phyloP scores from a whole-genome alignment of 2,113 vertebrate species.

The Ursus arctos region DNA sequence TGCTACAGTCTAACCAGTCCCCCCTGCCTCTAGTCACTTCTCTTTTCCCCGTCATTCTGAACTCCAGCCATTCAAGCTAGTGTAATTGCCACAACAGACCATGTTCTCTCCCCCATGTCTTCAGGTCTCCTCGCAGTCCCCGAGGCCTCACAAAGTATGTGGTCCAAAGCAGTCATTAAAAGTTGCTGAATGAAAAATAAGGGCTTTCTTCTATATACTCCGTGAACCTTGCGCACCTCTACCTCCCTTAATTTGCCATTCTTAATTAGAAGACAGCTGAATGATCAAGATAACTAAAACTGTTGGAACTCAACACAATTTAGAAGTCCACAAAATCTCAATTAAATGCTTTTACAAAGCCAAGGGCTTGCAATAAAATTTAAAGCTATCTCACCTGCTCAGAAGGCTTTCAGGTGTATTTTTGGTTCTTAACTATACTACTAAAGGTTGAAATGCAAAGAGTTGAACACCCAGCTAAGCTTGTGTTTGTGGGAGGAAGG shows the following conservation, averaged over 20 bases:
- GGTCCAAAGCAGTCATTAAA: background rate
- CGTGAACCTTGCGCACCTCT: background rate
- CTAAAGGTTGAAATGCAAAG: background rate
- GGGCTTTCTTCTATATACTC: background rate
- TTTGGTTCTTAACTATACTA: background rate
- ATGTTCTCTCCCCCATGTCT: background rate
- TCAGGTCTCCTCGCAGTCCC: background rate
- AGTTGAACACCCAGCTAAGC: background rate
- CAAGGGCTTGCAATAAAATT: background rate
- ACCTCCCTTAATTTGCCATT: background rate
- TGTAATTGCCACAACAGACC: background rate
- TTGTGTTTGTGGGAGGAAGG: background rate
- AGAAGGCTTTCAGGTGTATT: background rate
- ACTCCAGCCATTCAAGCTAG: background rate
- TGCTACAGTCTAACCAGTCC: background rate
- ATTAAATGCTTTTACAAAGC: slow-evolving; percentile 1
- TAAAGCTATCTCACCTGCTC: background rate
- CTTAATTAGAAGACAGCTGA: slow-evolving; percentile 1
- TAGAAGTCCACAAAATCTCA: background rate
- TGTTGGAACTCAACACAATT: background rate
- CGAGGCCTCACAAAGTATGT: background rate
- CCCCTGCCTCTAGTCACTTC: background rate
- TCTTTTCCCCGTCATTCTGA: background rate
- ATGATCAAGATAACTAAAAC: background rate
- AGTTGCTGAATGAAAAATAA: background rate